phyloP scores from a whole-genome alignment of 2,113 vertebrate genomes.

The Osmerus mordax region DNA sequence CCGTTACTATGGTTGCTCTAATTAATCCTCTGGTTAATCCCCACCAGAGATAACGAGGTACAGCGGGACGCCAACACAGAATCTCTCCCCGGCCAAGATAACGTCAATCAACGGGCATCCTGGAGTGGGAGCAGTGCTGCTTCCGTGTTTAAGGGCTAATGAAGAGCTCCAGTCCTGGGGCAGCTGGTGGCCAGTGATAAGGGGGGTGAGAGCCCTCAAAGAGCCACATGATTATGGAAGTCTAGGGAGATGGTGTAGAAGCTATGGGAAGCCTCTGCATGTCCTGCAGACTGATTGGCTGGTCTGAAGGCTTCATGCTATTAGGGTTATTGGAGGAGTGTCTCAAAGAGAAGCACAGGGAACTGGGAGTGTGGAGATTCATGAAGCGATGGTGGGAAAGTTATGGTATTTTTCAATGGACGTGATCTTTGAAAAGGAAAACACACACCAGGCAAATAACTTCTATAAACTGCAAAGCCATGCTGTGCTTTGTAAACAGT shows the following conservation, averaged over 20 bases:
- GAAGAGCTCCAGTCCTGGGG: slow-evolving; percentile 2
- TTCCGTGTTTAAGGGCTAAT: slow-evolving; percentile 28
- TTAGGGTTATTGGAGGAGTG: no score
- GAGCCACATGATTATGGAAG: slow-evolving; percentile 8
- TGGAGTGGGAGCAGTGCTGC: slow-evolving; percentile 18
- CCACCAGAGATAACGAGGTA: slow-evolving; percentile 31
- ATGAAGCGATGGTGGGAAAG: no score
- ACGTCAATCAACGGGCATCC: slow-evolving; percentile 46
- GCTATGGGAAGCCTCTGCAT: neutral
- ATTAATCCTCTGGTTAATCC: slow-evolving; percentile 43
- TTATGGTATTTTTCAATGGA: no score
- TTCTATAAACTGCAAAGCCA: no score
- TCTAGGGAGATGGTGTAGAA: neutral
- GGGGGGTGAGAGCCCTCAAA: slow-evolving; percentile 3
- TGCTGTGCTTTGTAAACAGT: no score
- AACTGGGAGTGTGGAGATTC: no score
- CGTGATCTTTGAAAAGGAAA: no score
- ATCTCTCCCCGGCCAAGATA: slow-evolving; percentile 34
- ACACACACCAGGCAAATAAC: no score
- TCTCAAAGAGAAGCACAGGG: no score
- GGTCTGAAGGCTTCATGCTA: neutral
- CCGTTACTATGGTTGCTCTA: slow-evolving; percentile 6
- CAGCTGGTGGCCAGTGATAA: slow-evolving; percentile 46
- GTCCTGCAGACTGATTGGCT: neutral
- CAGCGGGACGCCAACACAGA: slow-evolving; percentile 28